Percentiles rank a stretch among this genome's conserved stretches.
Conservation (phyloP, 2,797 vertebrate species). For the Eulemur rubriventer region DNA sequence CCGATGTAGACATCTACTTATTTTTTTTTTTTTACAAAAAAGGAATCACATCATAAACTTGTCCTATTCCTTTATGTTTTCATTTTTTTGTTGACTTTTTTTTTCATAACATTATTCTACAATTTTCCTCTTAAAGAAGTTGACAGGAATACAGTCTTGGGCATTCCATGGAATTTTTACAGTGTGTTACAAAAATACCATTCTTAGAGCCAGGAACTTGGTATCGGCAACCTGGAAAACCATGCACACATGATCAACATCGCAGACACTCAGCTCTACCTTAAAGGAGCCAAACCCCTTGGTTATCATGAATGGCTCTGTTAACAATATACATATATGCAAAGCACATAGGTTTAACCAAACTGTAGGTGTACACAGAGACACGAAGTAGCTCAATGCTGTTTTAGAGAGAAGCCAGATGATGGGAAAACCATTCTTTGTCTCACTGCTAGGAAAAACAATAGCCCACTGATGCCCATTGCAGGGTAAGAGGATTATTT, state of each 20-base stretch:
- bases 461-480: not conserved
- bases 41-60: not conserved
- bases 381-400: rapidly evolving
- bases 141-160: not conserved
- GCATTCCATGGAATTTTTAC: not conserved
- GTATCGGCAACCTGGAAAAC: not conserved
- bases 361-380: not conserved
- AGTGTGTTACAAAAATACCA: not conserved
- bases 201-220: not conserved
- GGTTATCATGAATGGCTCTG: not conserved
- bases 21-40: not conserved
- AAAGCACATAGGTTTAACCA: not conserved
- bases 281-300: not conserved
- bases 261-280: not conserved
- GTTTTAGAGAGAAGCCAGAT: not conserved
- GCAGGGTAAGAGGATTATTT: not conserved
- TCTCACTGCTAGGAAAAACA: not conserved
- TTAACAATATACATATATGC: not conserved
- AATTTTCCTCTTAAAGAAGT: not conserved
- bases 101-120: not conserved
- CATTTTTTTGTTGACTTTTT: not conserved
- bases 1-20: not conserved
- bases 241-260: not conserved
- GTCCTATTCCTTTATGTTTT: not conserved
- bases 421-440: not conserved